These are phyloP conservation scores for Trachelipus rathkii DNA, from an alignment of 1,140 invertebrate genomes.

Conservation along the genomic window DNA sequence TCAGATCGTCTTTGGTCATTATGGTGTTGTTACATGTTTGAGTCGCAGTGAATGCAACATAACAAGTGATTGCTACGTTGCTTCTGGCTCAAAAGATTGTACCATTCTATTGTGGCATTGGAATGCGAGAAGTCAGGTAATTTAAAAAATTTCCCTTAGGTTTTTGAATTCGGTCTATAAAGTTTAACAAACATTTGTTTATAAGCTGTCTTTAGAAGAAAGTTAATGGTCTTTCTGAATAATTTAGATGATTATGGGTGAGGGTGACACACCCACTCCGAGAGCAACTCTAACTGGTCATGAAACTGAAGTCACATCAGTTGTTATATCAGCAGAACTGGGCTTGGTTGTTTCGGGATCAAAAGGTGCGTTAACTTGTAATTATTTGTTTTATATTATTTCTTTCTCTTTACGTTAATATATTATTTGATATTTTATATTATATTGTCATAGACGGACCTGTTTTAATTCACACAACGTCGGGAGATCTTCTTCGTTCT, in stretches of 20 bases:
- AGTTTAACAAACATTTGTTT: no score
- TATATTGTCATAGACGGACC: slow-evolving; percentile 68
- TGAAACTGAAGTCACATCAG: slow-evolving; percentile 87
- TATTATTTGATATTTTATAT: neutral
- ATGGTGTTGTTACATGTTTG: slow-evolving; percentile 95
- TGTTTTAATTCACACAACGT: slow-evolving; percentile 94
- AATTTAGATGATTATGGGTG: slow-evolving; percentile 68
- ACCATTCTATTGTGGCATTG: slow-evolving; percentile 98
- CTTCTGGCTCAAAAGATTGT: slow-evolving; percentile 94
- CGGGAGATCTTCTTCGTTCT: slow-evolving; percentile 90
- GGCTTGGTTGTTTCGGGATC: slow-evolving; percentile 95
- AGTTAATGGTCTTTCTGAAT: neutral
- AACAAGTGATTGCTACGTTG: slow-evolving; percentile 96
- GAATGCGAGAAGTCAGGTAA: slow-evolving; percentile 90
- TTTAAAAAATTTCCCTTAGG: no score
- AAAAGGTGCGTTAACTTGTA: slow-evolving; percentile 59
- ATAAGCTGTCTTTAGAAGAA: neutral
- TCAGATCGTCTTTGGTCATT: slow-evolving; percentile 98
- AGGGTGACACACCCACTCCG: slow-evolving; percentile 89
- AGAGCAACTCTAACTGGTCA: slow-evolving; percentile 94
- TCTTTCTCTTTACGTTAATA: neutral
- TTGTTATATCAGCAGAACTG: slow-evolving; percentile 94
- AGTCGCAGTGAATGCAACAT: slow-evolving; percentile 96
- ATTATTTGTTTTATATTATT: no score
- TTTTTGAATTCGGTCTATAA: no score